Conservation (phyloP, 2,797 vertebrate genomes). For the Lophius americanus region DNA sequence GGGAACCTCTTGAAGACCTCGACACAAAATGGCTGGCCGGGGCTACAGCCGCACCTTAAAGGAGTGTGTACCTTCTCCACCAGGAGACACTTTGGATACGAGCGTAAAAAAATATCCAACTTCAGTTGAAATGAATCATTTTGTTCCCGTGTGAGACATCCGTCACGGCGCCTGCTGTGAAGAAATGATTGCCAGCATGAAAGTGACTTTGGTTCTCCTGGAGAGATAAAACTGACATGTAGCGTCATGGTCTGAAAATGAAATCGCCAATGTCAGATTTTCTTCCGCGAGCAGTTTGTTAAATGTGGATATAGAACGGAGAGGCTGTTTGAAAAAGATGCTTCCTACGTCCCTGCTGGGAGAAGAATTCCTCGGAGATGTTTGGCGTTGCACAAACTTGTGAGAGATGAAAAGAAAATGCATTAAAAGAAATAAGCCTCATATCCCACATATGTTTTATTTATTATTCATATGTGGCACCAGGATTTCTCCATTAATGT, state of each 20-base stretch:
- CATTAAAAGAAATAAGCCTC: no score
- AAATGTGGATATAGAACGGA: slow-evolving; percentile 52
- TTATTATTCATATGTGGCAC: no score
- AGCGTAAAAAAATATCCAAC: slow-evolving; percentile 36
- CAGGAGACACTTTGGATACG: slow-evolving; percentile 23
- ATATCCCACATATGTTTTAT: no score
- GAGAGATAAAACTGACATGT: slow-evolving; percentile 36
- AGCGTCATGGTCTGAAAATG: slow-evolving; percentile 47
- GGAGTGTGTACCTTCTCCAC: slow-evolving; percentile 20
- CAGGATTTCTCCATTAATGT: no score
- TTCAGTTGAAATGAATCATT: slow-evolving; percentile 51
- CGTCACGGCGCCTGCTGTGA: slow-evolving; percentile 49
- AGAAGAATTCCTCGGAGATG: slow-evolving; percentile 56
- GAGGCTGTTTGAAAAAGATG: slow-evolving; percentile 31
- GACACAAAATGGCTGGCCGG: slow-evolving; percentile 38
- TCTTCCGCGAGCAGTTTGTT: slow-evolving; percentile 41
- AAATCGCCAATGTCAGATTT: slow-evolving; percentile 43
- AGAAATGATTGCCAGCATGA: slow-evolving; percentile 49
- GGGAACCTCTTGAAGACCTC: slow-evolving; percentile 40
- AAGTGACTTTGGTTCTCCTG: slow-evolving; percentile 42
- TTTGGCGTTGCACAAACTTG: slow-evolving; percentile 56
- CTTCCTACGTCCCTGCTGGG: slow-evolving; percentile 45
- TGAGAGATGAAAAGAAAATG: slow-evolving; percentile 40
- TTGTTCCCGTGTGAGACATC: slow-evolving; percentile 36
- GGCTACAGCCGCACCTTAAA: slow-evolving; percentile 32